Conservation (phyloP, 1,140 invertebrate species). For the Caenorhabditis latens region DNA sequence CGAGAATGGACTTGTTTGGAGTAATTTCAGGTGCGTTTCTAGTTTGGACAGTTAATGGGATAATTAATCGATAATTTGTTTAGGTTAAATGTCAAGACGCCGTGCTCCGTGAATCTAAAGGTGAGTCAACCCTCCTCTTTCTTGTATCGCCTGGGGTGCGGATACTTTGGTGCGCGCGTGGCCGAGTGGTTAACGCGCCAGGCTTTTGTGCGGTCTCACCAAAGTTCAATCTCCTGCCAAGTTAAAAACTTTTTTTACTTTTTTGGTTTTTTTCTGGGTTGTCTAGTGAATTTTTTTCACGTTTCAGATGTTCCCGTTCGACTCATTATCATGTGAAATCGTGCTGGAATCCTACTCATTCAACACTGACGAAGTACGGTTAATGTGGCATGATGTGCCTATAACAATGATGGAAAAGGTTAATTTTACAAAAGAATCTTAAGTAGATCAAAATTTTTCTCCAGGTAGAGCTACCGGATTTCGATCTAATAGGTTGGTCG, state of each 20-base stretch:
- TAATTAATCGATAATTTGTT: slow-evolving; percentile 50
- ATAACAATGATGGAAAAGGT: slow-evolving; percentile 78
- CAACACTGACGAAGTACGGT: slow-evolving; percentile 76
- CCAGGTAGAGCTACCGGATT: slow-evolving; percentile 76
- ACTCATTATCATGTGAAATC: slow-evolving; percentile 74
- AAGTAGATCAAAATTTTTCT: not conserved
- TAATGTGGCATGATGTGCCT: slow-evolving; percentile 76
- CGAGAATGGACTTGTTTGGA: slow-evolving; percentile 77
- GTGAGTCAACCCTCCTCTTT: not conserved
- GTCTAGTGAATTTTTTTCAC: slow-evolving; percentile 3
- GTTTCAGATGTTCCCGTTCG: slow-evolving; percentile 76
- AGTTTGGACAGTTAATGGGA: not conserved
- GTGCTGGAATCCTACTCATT: slow-evolving; percentile 77
- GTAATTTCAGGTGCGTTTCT: slow-evolving; percentile 71
- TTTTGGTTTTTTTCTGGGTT: no score
- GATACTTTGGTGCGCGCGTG: no score
- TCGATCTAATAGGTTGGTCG: slow-evolving; percentile 76
- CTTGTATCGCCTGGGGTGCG: no score
- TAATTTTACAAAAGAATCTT: not conserved
- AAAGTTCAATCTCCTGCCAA: no score
- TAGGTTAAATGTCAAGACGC: slow-evolving; percentile 75
- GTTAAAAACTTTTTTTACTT: no score
- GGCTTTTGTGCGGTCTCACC: no score
- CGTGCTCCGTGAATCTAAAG: slow-evolving; percentile 76
- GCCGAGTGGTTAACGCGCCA: no score